These are phyloP conservation scores for Akabosia matsudoensis DNA, from an alignment of 1,140 invertebrate species.

Conservation along the genomic window DNA sequence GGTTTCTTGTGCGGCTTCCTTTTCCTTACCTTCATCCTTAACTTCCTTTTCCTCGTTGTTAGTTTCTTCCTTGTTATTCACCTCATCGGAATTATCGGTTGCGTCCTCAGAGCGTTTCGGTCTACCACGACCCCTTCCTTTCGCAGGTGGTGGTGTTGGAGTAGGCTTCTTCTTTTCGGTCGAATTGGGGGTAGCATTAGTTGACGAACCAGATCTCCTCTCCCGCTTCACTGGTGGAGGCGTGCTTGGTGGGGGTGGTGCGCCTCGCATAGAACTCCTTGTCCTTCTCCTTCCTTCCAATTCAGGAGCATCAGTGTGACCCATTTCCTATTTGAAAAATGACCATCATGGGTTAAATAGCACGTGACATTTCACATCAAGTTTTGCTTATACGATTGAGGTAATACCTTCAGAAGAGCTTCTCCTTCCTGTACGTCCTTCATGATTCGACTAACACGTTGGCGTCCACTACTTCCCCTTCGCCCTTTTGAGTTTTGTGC, in stretches of 20 bases:
- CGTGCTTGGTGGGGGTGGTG: constrained; percentile 34
- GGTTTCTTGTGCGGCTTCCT: background rate
- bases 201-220: constrained; percentile 29
- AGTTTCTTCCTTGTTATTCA: background rate
- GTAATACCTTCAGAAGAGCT: constrained; percentile 43
- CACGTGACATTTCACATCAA: background rate
- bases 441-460: constrained; percentile 43
- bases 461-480: constrained; percentile 37
- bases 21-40: background rate
- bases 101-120: constrained; percentile 27
- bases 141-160: constrained; percentile 6
- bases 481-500: constrained; percentile 13
- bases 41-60: background rate
- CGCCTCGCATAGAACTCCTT: constrained; percentile 36
- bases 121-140: constrained; percentile 35
- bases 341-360: background rate
- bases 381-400: background rate
- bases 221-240: constrained; percentile 42
- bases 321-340: constrained; percentile 41
- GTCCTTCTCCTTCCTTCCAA: constrained; percentile 39
- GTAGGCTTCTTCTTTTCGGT: constrained; percentile 36
- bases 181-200: constrained; percentile 31
- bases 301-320: constrained; percentile 34
- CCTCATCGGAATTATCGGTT: constrained; percentile 22
- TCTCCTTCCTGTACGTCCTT: constrained; percentile 46